Conservation (phyloP, 1,140 invertebrate species). For the Drosophila tropicalis region DNA sequence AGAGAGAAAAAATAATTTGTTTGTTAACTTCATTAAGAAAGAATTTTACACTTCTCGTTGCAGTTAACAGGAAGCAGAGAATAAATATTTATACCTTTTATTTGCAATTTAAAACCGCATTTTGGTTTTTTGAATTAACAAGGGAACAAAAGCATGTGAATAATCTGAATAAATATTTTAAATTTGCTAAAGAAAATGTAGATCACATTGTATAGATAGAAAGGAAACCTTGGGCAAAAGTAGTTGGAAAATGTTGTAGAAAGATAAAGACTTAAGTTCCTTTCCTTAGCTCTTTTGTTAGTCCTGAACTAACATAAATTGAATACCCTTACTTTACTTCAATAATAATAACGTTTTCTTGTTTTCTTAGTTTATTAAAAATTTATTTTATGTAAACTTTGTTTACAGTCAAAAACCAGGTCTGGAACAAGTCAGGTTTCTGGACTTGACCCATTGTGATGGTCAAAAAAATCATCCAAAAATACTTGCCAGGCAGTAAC, state of each 20-base stretch:
- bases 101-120: background rate
- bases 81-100: background rate
- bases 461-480: conserved; percentile 45
- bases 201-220: too few species aligned
- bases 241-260: too few species aligned
- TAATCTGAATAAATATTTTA: background rate
- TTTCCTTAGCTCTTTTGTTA: too few species aligned
- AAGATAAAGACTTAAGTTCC: too few species aligned
- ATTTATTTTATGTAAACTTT: too few species aligned
- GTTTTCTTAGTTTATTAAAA: too few species aligned
- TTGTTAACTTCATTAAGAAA: background rate
- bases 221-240: too few species aligned
- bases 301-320: too few species aligned
- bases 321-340: too few species aligned
- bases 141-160: background rate
- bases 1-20: background rate
- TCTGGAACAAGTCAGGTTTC: background rate
- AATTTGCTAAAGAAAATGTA: background rate
- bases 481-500: conserved; percentile 53
- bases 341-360: too few species aligned
- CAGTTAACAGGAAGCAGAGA: background rate
- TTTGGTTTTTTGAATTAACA: background rate
- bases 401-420: too few species aligned
- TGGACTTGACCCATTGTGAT: too few species aligned
- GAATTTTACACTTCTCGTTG: background rate